phyloP scores from a whole-genome alignment of 2,888 invertebrate species.

The Steinernema hermaphroditum region DNA sequence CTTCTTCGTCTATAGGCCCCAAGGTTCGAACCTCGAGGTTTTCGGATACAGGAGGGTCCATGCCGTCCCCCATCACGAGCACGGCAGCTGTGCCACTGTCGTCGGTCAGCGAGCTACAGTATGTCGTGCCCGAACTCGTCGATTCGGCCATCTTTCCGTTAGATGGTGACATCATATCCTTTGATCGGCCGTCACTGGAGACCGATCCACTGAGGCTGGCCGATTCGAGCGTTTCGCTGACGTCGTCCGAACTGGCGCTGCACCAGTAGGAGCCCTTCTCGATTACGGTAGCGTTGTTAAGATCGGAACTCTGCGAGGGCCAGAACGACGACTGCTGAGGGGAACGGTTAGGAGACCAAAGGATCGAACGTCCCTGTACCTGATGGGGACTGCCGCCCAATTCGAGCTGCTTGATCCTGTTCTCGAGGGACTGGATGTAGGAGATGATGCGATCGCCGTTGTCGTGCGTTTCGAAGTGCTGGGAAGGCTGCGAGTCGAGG shows the following conservation, averaged over 20 bases:
- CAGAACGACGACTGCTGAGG: constrained; percentile 3
- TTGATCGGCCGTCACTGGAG: constrained; percentile 26
- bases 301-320: constrained; percentile 23
- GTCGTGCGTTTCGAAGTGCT: constrained; percentile 73
- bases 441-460: constrained; percentile 73
- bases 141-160: constrained; percentile 18
- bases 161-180: neutral
- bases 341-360: neutral
- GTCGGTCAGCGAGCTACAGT: constrained; percentile 52
- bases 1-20: constrained; percentile 48
- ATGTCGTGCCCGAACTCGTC: constrained; percentile 56
- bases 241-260: constrained; percentile 23
- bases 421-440: constrained; percentile 86
- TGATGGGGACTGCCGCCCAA: neutral
- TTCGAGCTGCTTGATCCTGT: constrained; percentile 75
- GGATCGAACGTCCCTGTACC: constrained; percentile 13
- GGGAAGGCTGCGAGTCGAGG: constrained; percentile 48
- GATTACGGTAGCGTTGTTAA: constrained; percentile 24
- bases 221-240: constrained; percentile 29
- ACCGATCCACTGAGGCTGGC: constrained; percentile 18
- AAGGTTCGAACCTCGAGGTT: constrained; percentile 47
- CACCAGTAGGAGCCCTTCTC: constrained; percentile 17
- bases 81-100: constrained; percentile 47
- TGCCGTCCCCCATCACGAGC: constrained; percentile 53
- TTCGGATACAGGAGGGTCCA: constrained; percentile 31